phyloP scores from a whole-genome alignment of 1,140 invertebrate genomes.

The Atopsyche davidsoni region DNA sequence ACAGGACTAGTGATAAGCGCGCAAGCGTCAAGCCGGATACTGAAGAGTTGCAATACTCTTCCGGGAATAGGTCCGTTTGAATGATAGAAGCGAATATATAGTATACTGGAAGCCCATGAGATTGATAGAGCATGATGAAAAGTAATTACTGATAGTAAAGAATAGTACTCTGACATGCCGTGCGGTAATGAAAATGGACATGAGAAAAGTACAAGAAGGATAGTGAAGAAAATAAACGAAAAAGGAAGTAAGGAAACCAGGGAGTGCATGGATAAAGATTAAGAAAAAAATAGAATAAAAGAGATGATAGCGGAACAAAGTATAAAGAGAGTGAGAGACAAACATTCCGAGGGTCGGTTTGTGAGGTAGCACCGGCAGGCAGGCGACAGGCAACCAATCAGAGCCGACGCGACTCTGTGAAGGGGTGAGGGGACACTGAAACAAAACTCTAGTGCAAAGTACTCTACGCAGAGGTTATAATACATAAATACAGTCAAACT shows the following conservation, averaged over 20 bases:
- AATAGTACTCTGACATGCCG: background rate
- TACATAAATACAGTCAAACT: constrained; percentile 22
- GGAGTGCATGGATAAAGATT: constrained; percentile 17
- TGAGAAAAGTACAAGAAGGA: background rate
- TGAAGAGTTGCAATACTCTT: no score
- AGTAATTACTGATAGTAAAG: background rate
- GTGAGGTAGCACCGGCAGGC: constrained; percentile 28
- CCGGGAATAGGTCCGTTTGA: no score
- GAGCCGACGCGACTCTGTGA: constrained; percentile 31
- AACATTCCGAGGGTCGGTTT: constrained; percentile 32
- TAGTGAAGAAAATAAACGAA: background rate
- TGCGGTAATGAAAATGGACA: background rate
- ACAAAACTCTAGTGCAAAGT: constrained; percentile 50
- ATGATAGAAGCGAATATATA: no score
- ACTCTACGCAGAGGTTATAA: constrained; percentile 28
- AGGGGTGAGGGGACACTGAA: constrained; percentile 48
- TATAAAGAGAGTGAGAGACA: constrained; percentile 34
- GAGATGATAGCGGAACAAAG: constrained; percentile 28
- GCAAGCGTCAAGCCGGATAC: constrained; percentile 1
- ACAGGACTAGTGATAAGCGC: no score
- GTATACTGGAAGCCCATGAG: no score
- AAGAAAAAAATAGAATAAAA: constrained; percentile 20
- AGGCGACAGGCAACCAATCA: constrained; percentile 28
- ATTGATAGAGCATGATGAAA: background rate
- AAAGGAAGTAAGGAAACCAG: background rate